Conservation (phyloP, 2,113 vertebrate species). For the Sarotherodon lohbergeri region DNA sequence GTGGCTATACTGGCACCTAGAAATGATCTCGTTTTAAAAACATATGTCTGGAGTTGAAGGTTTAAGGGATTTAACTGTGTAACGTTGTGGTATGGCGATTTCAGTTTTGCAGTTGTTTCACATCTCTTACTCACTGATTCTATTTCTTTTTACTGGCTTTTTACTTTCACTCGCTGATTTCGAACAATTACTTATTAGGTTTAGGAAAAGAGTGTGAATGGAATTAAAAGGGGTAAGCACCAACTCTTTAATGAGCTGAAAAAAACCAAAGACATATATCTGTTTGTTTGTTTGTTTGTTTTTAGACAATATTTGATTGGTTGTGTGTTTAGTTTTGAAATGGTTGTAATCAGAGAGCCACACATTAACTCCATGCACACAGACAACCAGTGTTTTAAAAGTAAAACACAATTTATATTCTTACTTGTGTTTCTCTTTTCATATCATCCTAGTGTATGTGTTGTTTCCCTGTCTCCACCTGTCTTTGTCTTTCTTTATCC, state of each 20-base stretch:
- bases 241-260: neutral
- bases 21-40: neutral
- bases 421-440: neutral
- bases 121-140: neutral
- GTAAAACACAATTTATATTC: neutral
- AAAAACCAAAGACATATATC: neutral
- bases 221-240: neutral
- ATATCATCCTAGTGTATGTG: fast-evolving
- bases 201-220: neutral
- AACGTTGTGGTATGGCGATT: fast-evolving
- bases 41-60: fast-evolving
- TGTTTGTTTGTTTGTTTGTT: fast-evolving
- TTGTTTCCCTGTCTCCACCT: neutral
- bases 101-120: neutral
- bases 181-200: neutral
- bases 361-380: neutral
- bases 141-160: neutral
- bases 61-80: neutral
- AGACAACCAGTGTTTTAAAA: neutral
- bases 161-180: neutral
- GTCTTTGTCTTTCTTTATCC: neutral
- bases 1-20: neutral
- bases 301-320: neutral
- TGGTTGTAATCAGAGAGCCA: neutral
- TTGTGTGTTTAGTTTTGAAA: neutral